These are phyloP conservation scores for Plectus sambesii DNA, from an alignment of 1,140 invertebrate species.

Conservation along the genomic window DNA sequence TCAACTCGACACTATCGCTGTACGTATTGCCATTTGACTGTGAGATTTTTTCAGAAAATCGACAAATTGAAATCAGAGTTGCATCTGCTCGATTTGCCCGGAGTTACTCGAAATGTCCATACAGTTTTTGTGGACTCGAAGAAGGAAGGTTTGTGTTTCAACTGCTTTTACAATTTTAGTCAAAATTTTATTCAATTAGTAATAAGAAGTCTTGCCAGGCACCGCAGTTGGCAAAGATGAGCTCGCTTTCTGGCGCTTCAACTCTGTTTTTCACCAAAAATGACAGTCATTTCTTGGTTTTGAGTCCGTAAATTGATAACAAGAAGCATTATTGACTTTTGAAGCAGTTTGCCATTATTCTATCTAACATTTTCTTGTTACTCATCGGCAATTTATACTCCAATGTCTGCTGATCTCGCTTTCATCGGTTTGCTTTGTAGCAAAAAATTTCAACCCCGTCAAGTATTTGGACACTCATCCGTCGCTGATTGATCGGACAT, in stretches of 20 bases:
- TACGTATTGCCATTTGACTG: constrained; percentile 9
- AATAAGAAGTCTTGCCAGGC: too few relatives aligned
- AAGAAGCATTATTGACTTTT: too few relatives aligned
- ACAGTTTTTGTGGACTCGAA: constrained; percentile 66
- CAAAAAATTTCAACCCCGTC: constrained; percentile 59
- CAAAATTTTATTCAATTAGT: too few relatives aligned
- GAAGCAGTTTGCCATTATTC: too few relatives aligned
- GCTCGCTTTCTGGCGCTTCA: too few relatives aligned
- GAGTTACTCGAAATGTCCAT: constrained; percentile 64
- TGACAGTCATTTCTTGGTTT: constrained; percentile 1
- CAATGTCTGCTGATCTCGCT: too few relatives aligned
- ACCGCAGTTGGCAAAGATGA: too few relatives aligned
- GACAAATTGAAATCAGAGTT: constrained; percentile 67
- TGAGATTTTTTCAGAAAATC: constrained; percentile 56
- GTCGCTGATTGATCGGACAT: constrained; percentile 56
- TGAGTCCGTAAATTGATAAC: too few relatives aligned
- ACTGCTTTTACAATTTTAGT: constrained; percentile 1
- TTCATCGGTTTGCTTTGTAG: constrained; percentile 24
- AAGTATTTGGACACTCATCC: constrained; percentile 65
- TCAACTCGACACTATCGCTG: background rate
- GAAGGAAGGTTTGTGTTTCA: constrained; percentile 49
- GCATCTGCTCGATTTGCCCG: constrained; percentile 63
- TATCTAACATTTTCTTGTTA: too few relatives aligned
- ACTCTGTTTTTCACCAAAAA: too few relatives aligned
- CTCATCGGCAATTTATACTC: too few relatives aligned